phyloP scores from a whole-genome alignment of 2,113 vertebrate genomes.

The Promerops cafer region DNA sequence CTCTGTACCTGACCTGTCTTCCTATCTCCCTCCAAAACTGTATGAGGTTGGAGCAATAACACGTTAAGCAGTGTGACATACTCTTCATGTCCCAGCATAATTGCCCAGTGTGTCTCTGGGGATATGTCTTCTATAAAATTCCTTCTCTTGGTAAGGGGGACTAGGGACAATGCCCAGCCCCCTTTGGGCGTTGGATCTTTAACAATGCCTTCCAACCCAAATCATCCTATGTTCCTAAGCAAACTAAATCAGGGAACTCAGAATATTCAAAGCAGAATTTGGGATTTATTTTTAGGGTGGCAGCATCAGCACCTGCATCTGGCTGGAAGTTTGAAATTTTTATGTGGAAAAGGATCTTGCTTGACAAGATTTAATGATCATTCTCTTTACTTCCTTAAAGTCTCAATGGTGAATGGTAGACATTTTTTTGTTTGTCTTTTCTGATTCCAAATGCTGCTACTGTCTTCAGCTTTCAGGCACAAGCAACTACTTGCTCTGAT shows the following conservation, averaged over 20 bases:
- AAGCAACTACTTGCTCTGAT: neutral
- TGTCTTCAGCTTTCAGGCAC: neutral
- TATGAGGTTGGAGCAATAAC: neutral
- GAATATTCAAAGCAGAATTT: neutral
- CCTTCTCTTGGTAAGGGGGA: neutral
- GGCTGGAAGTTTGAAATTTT: neutral
- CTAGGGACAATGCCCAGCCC: rapidly evolving
- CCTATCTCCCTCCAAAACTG: neutral
- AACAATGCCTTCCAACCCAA: neutral
- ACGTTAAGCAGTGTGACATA: neutral
- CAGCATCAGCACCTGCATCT: neutral
- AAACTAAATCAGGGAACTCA: neutral
- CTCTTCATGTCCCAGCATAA: neutral
- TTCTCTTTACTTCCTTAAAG: neutral
- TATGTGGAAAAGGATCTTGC: neutral
- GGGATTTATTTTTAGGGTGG: neutral
- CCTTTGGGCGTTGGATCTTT: neutral
- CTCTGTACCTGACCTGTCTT: neutral
- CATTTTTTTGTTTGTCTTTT: neutral
- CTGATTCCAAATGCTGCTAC: neutral
- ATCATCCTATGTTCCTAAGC: neutral
- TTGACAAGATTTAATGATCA: neutral
- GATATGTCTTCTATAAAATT: neutral
- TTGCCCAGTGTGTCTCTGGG: neutral
- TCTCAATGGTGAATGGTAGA: neutral